These are phyloP conservation scores for Brachyalestes nurse DNA, from an alignment of 2,797 vertebrate genomes.

Conservation along the genomic window DNA sequence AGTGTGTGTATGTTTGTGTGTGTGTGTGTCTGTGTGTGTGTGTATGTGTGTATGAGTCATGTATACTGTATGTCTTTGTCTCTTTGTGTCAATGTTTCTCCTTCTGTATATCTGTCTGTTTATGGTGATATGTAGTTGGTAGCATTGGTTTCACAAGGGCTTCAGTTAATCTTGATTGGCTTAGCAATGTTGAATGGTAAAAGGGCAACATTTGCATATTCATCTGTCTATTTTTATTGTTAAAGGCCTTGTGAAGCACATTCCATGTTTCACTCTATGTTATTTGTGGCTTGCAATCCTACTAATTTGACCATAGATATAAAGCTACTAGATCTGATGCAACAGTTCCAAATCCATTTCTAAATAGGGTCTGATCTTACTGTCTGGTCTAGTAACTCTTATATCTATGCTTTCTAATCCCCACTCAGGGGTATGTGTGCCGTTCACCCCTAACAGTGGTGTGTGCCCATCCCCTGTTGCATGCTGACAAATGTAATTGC, in stretches of 20 bases:
- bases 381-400: slow-evolving; percentile 57
- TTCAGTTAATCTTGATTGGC: background rate
- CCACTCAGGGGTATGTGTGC: slow-evolving; percentile 49
- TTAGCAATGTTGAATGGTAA: background rate
- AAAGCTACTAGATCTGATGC: slow-evolving; percentile 57
- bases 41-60: slow-evolving; percentile 13
- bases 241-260: slow-evolving; percentile 63
- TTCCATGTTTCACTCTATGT: slow-evolving; percentile 42
- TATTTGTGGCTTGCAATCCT: slow-evolving; percentile 60
- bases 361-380: slow-evolving; percentile 7
- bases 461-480: slow-evolving; percentile 66
- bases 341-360: background rate
- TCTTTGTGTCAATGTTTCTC: slow-evolving; percentile 15
- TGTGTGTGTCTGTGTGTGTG: slow-evolving; percentile 27
- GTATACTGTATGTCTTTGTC: slow-evolving; percentile 1
- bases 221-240: background rate
- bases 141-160: slow-evolving; percentile 67
- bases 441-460: slow-evolving; percentile 42
- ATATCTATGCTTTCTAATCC: slow-evolving; percentile 26
- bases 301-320: slow-evolving; percentile 41
- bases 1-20: slow-evolving; percentile 22
- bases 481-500: slow-evolving; percentile 70
- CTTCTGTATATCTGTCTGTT: slow-evolving; percentile 20
- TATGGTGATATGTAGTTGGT: slow-evolving; percentile 45
- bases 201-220: background rate